Evolutionary conservation across 2,113 vertebrate species (phyloP), one percentile per base, ranked within the genome.

Genomic region (Collichthys lucidus): DNA sequence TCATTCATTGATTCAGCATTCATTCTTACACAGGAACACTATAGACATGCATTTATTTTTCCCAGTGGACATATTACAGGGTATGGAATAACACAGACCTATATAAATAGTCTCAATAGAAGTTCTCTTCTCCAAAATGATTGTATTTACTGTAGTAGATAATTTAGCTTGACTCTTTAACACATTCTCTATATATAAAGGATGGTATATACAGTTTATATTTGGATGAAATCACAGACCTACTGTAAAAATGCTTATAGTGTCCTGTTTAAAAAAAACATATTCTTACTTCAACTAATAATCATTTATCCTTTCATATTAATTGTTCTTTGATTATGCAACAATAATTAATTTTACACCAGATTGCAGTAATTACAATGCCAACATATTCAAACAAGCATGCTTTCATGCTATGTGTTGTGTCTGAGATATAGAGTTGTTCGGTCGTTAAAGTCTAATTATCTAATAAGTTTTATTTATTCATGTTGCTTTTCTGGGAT

Each of bases 391-490:
- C 42, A 76, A 26, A 59, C 44, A 52, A 20, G 31, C 11, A 26
- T 16, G 31, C 24, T 67, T 55, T 74, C 15, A 17, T 53, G 31
- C 24, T 26, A 5, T 5, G 10, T 47, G 31, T 46, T 68, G 7
- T 46, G 22, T 62, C 15, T 72, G 24, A n/a, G 56, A 40, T 20
- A n/a, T n/a, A 44, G 26, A 44, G 60, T 40, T 55, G 47, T 80
- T 81, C 65, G n/a, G 42, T 31, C 31, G 15, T 70, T 84, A 44
- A 72, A 29, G 73, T 74, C 73, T 55, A 79, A 87, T 86, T 77
- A 77, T 86, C 52, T 47, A 56, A 79, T 40, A 56, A 11, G 9
- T 50, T 86, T 79, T 78, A 87, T 79, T 90, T 80, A 89, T 90
- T 90, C 19, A 79, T 88, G 70, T 9, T 74, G 68, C 79, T 85